Evolutionary conservation across 2,113 vertebrate species (phyloP).

Genomic region (Gnathonemus echidnorhynchus): DNA sequence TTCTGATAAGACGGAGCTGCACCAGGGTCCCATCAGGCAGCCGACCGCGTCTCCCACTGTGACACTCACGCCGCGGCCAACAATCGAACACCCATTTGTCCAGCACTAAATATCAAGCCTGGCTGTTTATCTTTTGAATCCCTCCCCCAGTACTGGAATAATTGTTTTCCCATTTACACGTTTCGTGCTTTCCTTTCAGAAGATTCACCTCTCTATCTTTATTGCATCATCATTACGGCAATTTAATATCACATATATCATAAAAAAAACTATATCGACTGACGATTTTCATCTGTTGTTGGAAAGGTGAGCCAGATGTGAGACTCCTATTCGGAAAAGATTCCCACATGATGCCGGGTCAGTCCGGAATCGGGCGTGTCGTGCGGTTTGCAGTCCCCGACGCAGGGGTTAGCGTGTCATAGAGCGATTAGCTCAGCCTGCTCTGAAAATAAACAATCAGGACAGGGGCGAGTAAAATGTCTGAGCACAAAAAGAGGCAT

Average conservation of each 20-base stretch:
- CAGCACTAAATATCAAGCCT: background rate
- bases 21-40: background rate
- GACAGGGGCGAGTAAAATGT: slow-evolving; percentile 26
- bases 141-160: background rate
- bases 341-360: background rate
- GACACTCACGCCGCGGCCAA: background rate
- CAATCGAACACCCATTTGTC: background rate
- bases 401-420: slow-evolving; percentile 32
- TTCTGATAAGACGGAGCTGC: background rate
- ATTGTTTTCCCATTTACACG: background rate
- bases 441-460: slow-evolving; percentile 40
- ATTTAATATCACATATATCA: background rate
- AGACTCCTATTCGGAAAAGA: background rate
- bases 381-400: background rate
- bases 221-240: background rate
- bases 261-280: background rate
- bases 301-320: background rate
- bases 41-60: background rate
- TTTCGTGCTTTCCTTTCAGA: background rate
- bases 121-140: background rate
- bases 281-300: background rate
- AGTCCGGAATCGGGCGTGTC: slow-evolving; percentile 18
- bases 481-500: slow-evolving; percentile 19
- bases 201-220: background rate
- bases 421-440: slow-evolving; percentile 38